phyloP scores from a whole-genome alignment of 2,113 vertebrate species.

The Erythrocercus mccallii region DNA sequence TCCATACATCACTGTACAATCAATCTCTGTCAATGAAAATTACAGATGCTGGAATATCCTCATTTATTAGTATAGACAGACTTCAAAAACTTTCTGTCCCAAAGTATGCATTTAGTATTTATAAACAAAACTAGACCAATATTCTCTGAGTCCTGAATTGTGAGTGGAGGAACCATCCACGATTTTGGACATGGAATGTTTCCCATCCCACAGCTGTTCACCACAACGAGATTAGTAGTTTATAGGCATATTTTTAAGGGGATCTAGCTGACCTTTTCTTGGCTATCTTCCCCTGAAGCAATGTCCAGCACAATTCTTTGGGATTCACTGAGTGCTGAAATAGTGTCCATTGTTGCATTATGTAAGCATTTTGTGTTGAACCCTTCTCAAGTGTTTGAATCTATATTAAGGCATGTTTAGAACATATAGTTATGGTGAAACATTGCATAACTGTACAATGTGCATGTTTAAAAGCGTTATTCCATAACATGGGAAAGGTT shows the following conservation, averaged over 20 bases:
- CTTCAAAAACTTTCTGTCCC: neutral
- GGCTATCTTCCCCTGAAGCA: neutral
- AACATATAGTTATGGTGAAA: neutral
- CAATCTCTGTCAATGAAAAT: neutral
- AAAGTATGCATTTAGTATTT: neutral
- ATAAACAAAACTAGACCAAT: neutral
- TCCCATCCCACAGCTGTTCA: neutral
- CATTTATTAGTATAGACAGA: neutral
- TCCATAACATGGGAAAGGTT: neutral
- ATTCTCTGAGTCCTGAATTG: neutral
- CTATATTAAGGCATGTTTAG: neutral
- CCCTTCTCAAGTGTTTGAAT: neutral
- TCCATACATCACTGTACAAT: fast-evolving
- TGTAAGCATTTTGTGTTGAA: neutral
- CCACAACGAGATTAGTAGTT: neutral
- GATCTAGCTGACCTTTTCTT: neutral
- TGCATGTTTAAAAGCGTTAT: neutral
- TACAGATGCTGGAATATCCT: neutral
- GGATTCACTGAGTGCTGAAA: neutral
- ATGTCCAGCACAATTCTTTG: neutral
- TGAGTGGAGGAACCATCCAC: neutral
- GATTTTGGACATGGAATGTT: neutral
- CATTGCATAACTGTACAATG: neutral
- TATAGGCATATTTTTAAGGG: neutral
- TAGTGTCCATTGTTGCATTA: neutral